Percentiles rank a stretch among this genome's conserved stretches.
These are phyloP conservation scores for Sapayoa aenigma DNA, from an alignment of 2,113 vertebrate genomes.

Conservation along the genomic window DNA sequence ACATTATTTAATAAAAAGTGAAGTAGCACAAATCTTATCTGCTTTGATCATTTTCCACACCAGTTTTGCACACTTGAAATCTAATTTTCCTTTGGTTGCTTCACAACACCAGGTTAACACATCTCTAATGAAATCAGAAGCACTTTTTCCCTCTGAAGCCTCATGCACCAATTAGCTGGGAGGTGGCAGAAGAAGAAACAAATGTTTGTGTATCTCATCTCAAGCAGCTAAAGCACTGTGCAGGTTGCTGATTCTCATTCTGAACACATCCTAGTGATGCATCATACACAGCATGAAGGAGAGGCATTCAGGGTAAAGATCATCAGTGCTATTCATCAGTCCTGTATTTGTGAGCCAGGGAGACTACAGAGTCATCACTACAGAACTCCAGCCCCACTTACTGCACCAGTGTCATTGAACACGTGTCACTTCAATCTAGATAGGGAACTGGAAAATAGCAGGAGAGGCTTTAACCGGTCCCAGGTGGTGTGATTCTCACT, in stretches of 20 bases:
- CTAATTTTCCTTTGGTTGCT: neutral
- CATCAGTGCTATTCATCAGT: neutral
- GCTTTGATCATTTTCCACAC: neutral
- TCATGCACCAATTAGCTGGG: neutral
- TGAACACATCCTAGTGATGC: fast-evolving
- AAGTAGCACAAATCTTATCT: neutral
- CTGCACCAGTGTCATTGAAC: neutral
- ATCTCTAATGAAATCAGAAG: neutral
- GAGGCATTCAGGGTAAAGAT: neutral
- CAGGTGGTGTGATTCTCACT: neutral
- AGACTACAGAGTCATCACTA: neutral
- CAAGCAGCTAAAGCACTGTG: neutral
- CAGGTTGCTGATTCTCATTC: neutral
- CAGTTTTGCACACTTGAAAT: neutral
- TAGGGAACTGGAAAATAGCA: neutral
- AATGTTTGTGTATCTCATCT: neutral
- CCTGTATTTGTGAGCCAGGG: neutral
- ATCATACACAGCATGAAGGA: neutral
- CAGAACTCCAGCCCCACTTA: neutral
- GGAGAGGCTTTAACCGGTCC: neutral
- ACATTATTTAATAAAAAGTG: neutral
- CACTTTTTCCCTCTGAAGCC: neutral
- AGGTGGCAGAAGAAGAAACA: neutral
- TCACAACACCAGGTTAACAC: neutral
- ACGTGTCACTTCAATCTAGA: fast-evolving